Percentiles rank a stretch among this genome's conserved stretches.
Conservation (phyloP, 2,888 invertebrate species). For the Drosophila sordidapex region DNA sequence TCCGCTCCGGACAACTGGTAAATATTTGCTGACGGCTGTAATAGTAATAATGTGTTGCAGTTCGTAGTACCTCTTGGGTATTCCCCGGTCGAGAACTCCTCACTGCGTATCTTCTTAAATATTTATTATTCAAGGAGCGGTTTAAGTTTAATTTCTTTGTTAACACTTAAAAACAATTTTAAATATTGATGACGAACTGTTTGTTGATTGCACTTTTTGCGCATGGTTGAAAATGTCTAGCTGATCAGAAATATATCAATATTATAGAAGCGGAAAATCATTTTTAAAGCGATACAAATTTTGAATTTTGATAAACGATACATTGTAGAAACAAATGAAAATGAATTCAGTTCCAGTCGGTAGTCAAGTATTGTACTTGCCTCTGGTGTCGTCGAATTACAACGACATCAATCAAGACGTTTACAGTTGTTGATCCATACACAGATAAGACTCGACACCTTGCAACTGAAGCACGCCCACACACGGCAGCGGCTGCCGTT, state of each 20-base stretch:
- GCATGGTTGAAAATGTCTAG: background rate
- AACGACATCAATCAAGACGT: conserved; percentile 42
- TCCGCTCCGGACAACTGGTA: background rate
- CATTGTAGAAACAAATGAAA: background rate
- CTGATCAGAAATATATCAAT: background rate
- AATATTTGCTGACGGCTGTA: background rate
- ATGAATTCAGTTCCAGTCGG: conserved; percentile 15
- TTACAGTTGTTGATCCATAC: conserved; percentile 16
- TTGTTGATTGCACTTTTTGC: conserved; percentile 21
- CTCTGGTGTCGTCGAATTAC: conserved; percentile 23
- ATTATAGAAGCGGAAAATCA: background rate
- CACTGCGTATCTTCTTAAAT: background rate
- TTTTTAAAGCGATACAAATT: background rate
- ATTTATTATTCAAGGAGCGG: background rate
- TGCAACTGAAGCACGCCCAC: conserved; percentile 30
- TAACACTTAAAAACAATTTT: conserved; percentile 6
- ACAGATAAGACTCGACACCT: conserved; percentile 47
- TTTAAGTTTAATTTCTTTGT: background rate
- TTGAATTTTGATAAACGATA: background rate
- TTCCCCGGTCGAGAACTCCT: background rate
- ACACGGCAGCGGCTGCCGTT: background rate
- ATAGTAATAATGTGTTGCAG: background rate
- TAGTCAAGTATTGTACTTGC: conserved; percentile 15
- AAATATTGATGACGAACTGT: background rate
- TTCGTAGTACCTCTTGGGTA: no score